Evolutionary conservation across 2,888 invertebrate genomes (phyloP), one percentile per base, ranked within the genome.

Genomic region (Melanargia galathea): DNA sequence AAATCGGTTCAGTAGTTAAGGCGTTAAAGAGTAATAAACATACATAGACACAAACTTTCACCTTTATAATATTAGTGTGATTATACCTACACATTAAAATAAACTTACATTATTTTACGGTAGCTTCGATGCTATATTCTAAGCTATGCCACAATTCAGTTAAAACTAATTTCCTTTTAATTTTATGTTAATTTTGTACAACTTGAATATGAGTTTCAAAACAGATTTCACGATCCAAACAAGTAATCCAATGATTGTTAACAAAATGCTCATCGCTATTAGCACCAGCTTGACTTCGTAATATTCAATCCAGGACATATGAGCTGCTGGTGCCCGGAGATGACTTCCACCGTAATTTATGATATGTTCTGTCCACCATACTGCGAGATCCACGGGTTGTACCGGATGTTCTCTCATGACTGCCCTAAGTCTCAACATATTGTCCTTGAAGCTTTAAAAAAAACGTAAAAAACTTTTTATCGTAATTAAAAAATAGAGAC

Each of bases 371-470:
- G 43, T 60, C 64, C 64, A 64, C 60, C 46, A 58, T n/a, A 61
- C 20, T 35, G 57, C 52, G 16, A 33, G 48, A 43, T 62, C 35
- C 26, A 59, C 49, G 7, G 63, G 63, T 40, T 33, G 58, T 11
- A 60, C 60, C 7, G 63, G 74, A 38, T 71, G 67, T 18, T 78
- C 77, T 1, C 62, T 57, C 68, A 76, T 70, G 0, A 76, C 4
- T 0, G 40, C 38, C 0, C 71, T 63, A 2, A 78, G 67, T 16
- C 62, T 64, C 0, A 63, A 7, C 0, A 77, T 71, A 43, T 77
- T 80, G 6, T 70, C 56, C n/a, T 68, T 68, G 51, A 65, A 73
- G 38, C 73, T 73, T 11, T 8, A 49, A 49, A 7, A 26, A 26
- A 49, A 26, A 26, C 26, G 26, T 26, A 26, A 26, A 26, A 26